These are phyloP conservation scores for Vespertilio murinus DNA, from an alignment of 2,797 vertebrate genomes.

Conservation along the genomic window DNA sequence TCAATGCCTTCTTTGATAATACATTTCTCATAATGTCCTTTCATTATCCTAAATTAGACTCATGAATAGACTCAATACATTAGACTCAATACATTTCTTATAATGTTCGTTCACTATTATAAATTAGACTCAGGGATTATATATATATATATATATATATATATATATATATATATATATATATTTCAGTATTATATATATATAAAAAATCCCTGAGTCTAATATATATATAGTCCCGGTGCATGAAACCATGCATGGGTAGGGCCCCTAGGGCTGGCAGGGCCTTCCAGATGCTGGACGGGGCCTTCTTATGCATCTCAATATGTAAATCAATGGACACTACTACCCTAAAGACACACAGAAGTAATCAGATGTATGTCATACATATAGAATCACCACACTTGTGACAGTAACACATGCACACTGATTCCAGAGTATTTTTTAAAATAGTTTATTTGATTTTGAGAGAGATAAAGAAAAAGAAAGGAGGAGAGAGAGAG, in stretches of 20 bases:
- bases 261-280: too few species aligned
- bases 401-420: background rate
- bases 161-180: too few species aligned
- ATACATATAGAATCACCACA: background rate
- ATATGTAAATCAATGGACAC: background rate
- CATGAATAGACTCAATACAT: background rate
- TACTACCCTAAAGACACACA: background rate
- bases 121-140: too few species aligned
- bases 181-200: too few species aligned
- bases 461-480: too few species aligned
- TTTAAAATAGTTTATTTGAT: background rate
- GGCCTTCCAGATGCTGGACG: too few species aligned
- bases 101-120: too few species aligned
- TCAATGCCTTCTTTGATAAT: background rate
- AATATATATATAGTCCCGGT: too few species aligned
- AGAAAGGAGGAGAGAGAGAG: too few species aligned
- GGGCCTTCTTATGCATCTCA: background rate
- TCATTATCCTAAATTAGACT: background rate
- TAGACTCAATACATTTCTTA: background rate
- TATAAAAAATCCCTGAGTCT: too few species aligned
- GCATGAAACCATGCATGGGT: too few species aligned
- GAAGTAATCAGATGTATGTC: background rate
- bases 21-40: background rate
- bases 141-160: too few species aligned
- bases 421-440: background rate